Conservation (phyloP, 2,888 invertebrate species). For the Polyploca ridens region DNA sequence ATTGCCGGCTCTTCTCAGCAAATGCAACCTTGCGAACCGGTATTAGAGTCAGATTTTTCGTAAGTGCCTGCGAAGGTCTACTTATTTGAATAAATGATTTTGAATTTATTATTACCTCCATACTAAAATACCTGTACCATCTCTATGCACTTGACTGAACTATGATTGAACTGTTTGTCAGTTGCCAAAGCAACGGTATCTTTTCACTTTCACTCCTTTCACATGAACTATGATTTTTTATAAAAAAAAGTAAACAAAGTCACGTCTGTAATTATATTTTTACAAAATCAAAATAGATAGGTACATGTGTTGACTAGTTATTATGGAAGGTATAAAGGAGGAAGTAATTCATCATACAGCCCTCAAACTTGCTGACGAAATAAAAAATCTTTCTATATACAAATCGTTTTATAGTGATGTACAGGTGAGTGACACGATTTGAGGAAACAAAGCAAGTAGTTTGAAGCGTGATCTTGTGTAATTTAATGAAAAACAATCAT, state of each 20-base stretch:
- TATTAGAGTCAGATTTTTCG: no score
- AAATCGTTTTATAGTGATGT: slow-evolving; percentile 91
- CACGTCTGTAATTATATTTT: slow-evolving; percentile 59
- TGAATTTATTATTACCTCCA: no score
- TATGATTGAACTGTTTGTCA: slow-evolving; percentile 43
- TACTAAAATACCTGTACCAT: neutral
- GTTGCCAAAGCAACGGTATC: slow-evolving; percentile 61
- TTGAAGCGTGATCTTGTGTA: neutral
- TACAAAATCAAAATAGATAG: slow-evolving; percentile 57
- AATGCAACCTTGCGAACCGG: no score
- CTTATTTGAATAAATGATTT: no score
- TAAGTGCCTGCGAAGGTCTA: no score
- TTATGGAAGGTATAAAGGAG: slow-evolving; percentile 83
- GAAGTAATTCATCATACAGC: slow-evolving; percentile 90
- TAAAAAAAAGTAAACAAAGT: slow-evolving; percentile 69
- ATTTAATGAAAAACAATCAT: slow-evolving; percentile 5
- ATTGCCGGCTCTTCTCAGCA: no score
- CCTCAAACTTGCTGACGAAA: slow-evolving; percentile 91
- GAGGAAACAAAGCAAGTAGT: neutral
- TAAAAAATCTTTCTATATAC: slow-evolving; percentile 90
- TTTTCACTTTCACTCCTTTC: slow-evolving; percentile 46
- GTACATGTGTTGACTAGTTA: slow-evolving; percentile 38
- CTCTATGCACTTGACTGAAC: neutral
- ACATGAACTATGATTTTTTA: slow-evolving; percentile 61
- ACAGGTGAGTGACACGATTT: slow-evolving; percentile 82